Evolutionary conservation across 2,797 vertebrate species (phyloP).

Genomic region (Rhadinocentrus ornatus): DNA sequence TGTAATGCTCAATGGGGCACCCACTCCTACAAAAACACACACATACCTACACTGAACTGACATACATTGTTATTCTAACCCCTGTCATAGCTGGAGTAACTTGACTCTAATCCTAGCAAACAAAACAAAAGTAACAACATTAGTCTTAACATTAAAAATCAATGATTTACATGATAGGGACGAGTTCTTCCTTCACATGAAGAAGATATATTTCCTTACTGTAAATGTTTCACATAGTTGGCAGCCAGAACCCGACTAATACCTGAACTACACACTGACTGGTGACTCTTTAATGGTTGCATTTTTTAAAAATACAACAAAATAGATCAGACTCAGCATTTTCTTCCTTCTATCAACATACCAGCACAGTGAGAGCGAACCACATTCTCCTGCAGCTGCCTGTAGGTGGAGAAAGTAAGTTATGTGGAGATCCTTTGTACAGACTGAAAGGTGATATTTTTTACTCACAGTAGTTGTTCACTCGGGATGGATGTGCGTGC

Average conservation of each 20-base stretch:
- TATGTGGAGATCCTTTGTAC: neutral
- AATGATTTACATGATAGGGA: neutral
- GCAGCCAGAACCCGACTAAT: neutral
- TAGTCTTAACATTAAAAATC: too few relatives aligned
- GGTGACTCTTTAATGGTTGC: neutral
- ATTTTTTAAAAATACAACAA: neutral
- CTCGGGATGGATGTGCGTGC: constrained; percentile 26
- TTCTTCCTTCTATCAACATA: neutral
- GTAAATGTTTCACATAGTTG: neutral
- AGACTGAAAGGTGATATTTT: neutral
- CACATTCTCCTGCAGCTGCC: neutral
- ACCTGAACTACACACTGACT: neutral
- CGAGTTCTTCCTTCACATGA: too few relatives aligned
- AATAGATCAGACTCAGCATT: neutral
- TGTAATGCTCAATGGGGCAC: neutral
- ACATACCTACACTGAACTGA: neutral
- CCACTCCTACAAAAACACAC: neutral
- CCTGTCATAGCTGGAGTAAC: neutral
- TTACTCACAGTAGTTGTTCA: constrained; percentile 51
- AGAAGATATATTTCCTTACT: neutral
- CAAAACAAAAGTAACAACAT: neutral
- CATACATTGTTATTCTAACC: too few relatives aligned
- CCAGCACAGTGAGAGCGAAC: neutral
- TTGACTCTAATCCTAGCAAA: neutral
- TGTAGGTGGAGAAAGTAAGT: neutral